Evolutionary conservation across 2,113 vertebrate species (phyloP).

Genomic region (Malurus cyaneus): DNA sequence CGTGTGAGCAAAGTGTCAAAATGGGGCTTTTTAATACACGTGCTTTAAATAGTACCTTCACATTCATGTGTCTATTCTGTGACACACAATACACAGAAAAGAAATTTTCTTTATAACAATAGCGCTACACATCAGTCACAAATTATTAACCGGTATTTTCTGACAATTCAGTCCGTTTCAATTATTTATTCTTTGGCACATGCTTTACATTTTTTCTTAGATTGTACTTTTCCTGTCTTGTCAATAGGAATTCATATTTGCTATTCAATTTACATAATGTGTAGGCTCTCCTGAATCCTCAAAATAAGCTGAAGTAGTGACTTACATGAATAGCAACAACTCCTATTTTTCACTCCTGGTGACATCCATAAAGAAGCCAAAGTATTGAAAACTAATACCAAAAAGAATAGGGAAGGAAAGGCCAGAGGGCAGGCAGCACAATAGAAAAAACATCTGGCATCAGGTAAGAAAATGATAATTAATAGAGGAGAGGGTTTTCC

Average conservation of each 20-base stretch:
- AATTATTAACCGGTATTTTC: conserved; percentile 18
- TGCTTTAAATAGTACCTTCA: not conserved
- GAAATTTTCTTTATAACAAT: not conserved
- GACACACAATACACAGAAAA: not conserved
- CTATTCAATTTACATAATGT: conserved; percentile 40
- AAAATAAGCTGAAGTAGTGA: conserved; percentile 14
- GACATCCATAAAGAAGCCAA: not conserved
- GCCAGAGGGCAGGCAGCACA: not conserved
- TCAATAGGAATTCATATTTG: conserved; percentile 43
- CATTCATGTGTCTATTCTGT: not conserved
- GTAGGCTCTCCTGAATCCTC: conserved; percentile 46
- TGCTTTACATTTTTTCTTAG: not conserved
- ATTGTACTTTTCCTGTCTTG: not conserved
- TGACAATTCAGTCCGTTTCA: not conserved
- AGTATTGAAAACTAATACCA: not conserved
- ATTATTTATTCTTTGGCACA: conserved; percentile 48
- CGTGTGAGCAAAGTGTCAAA: not conserved
- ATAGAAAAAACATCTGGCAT: not conserved
- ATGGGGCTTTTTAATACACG: fast-evolving
- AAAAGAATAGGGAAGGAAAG: not conserved
- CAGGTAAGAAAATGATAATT: not conserved
- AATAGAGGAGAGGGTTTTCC: not conserved
- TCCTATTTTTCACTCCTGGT: not conserved
- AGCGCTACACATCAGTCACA: not conserved
- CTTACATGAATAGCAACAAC: conserved; percentile 12